Percentiles rank a stretch among this genome's conserved stretches.
Evolutionary conservation across 2,888 invertebrate species (phyloP).

Genomic region (Amphipyra tragopoginis): DNA sequence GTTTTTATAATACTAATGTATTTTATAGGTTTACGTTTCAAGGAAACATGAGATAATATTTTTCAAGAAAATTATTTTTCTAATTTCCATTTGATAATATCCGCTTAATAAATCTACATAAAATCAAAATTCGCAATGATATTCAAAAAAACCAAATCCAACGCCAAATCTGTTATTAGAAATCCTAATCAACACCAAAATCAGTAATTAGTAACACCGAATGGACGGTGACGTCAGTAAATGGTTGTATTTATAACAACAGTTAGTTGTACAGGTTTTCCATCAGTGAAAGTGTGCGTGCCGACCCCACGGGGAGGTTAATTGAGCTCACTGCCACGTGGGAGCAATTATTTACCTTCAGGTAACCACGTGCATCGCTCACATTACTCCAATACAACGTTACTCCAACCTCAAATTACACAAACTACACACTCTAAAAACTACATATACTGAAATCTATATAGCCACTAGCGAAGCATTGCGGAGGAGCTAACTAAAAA

Average conservation of each 20-base stretch:
- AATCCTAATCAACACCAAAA: slow-evolving; percentile 29
- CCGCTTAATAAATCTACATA: slow-evolving; percentile 9
- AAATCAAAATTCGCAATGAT: neutral
- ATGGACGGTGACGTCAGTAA: slow-evolving; percentile 46
- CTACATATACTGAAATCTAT: slow-evolving; percentile 61
- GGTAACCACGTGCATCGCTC: slow-evolving; percentile 79
- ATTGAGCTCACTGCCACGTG: slow-evolving; percentile 85
- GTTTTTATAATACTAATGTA: neutral
- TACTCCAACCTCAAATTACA: slow-evolving; percentile 51
- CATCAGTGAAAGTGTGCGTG: slow-evolving; percentile 76
- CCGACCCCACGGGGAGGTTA: slow-evolving; percentile 77
- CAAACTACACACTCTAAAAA: slow-evolving; percentile 58
- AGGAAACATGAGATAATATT: slow-evolving; percentile 9
- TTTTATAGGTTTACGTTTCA: neutral
- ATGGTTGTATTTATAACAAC: slow-evolving; percentile 67
- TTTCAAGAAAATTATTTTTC: neutral
- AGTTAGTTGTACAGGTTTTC: slow-evolving; percentile 69
- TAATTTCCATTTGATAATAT: slow-evolving; percentile 2
- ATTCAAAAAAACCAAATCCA: slow-evolving; percentile 7
- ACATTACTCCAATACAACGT: slow-evolving; percentile 43
- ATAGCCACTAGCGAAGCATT: slow-evolving; percentile 81
- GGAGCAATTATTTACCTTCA: slow-evolving; percentile 87
- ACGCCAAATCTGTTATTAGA: slow-evolving; percentile 12
- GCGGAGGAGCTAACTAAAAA: slow-evolving; percentile 87
- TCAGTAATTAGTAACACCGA: slow-evolving; percentile 45